phyloP scores from a whole-genome alignment of 1,140 invertebrate species.

The Leptinotarsa lineolata region DNA sequence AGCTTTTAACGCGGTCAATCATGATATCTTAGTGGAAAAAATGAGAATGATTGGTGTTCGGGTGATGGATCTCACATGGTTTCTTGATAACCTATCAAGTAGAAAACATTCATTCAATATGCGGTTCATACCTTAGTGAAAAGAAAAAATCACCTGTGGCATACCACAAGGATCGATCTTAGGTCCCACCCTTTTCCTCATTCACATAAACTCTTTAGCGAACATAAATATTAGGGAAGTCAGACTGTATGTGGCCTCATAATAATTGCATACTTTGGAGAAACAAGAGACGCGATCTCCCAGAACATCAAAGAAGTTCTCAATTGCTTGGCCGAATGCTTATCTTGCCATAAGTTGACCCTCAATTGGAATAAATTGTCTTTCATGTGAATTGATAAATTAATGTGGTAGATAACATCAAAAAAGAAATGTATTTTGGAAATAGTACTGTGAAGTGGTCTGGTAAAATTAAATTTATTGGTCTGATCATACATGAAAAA shows the following conservation, averaged over 20 bases:
- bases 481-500: neutral
- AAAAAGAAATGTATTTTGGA: slow-evolving; percentile 13
- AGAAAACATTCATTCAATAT: slow-evolving; percentile 17
- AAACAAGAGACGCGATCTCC: too few species aligned
- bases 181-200: slow-evolving; percentile 20
- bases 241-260: slow-evolving; percentile 1
- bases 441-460: slow-evolving; percentile 14
- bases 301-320: too few species aligned
- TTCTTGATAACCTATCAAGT: slow-evolving; percentile 1
- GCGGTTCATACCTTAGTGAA: slow-evolving; percentile 2
- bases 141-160: slow-evolving; percentile 3
- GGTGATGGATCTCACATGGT: neutral
- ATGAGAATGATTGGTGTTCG: slow-evolving; percentile 11
- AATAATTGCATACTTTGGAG: neutral
- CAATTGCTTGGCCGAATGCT: too few species aligned
- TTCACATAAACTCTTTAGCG: slow-evolving; percentile 21
- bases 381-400: slow-evolving; percentile 15
- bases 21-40: slow-evolving; percentile 21
- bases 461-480: slow-evolving; percentile 12
- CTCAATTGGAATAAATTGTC: neutral
- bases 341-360: slow-evolving; percentile 2
- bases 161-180: slow-evolving; percentile 23
- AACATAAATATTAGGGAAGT: slow-evolving; percentile 6
- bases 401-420: neutral
- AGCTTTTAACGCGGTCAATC: slow-evolving; percentile 11